phyloP scores from a whole-genome alignment of 1,140 invertebrate species.

The Nilaparvata lugens region DNA sequence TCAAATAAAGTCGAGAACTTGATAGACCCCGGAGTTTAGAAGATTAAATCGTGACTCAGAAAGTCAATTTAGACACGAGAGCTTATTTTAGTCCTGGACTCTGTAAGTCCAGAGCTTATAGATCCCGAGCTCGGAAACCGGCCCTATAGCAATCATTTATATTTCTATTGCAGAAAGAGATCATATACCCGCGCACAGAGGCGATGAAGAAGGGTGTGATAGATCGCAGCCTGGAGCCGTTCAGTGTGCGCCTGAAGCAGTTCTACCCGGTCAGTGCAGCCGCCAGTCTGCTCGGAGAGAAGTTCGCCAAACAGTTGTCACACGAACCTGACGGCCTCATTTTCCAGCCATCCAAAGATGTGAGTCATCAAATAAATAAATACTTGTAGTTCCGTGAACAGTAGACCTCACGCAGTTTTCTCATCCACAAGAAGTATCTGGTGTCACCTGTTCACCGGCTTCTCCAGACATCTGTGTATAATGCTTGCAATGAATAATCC shows the following conservation, averaged over 20 bases:
- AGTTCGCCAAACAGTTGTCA: constrained; percentile 72
- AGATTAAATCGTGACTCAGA: no score
- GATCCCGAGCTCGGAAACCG: background rate
- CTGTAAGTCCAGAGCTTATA: no score
- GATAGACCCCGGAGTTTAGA: no score
- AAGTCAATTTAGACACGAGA: no score
- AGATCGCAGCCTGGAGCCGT: constrained; percentile 69
- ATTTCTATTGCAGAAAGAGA: constrained; percentile 39
- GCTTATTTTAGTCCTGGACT: no score
- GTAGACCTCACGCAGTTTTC: no score
- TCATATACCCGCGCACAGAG: constrained; percentile 55
- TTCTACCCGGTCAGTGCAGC: constrained; percentile 74
- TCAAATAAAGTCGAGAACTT: no score
- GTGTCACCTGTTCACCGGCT: no score
- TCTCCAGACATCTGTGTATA: no score
- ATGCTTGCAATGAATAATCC: no score
- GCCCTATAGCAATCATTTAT: constrained; percentile 6
- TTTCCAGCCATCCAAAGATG: constrained; percentile 85
- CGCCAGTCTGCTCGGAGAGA: constrained; percentile 64
- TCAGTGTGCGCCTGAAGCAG: constrained; percentile 75
- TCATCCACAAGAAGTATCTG: no score
- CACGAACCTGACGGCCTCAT: constrained; percentile 98
- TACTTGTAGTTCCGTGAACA: no score
- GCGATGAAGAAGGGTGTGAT: constrained; percentile 70
- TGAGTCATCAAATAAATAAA: constrained; percentile 36